Evolutionary conservation across 2,113 vertebrate species (phyloP).

Genomic region (Struthidea cinerea): DNA sequence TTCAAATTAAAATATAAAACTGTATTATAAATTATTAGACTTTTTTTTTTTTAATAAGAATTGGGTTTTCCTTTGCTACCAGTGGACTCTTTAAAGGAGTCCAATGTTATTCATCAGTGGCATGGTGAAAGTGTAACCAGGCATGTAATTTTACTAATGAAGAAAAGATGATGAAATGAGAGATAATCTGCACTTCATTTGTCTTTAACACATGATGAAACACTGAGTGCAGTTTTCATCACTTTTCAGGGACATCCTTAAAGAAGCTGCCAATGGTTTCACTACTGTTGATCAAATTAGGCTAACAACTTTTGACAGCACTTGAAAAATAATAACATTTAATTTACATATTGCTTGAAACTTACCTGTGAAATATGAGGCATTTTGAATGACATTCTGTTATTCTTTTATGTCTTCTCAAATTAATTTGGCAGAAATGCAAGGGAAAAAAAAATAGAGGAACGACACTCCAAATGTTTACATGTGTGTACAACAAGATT

Average conservation of each 20-base stretch:
- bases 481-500: background rate
- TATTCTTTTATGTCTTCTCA: background rate
- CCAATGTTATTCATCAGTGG: background rate
- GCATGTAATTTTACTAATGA: background rate
- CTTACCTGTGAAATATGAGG: background rate
- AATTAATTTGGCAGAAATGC: background rate
- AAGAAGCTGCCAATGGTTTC: background rate
- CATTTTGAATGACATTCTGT: background rate
- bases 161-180: background rate
- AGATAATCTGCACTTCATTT: background rate
- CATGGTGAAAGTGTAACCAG: background rate
- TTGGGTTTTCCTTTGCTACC: background rate
- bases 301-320: background rate
- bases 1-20: background rate
- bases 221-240: background rate
- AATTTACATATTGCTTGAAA: background rate
- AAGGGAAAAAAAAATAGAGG: background rate
- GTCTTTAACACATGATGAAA: background rate
- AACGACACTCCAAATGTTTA: background rate
- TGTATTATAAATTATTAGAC: background rate
- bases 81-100: background rate
- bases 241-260: background rate
- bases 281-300: background rate
- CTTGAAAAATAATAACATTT: background rate
- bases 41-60: background rate